These are phyloP conservation scores for Lutjanus campechanus DNA, from an alignment of 2,797 vertebrate species.

Conservation along the genomic window DNA sequence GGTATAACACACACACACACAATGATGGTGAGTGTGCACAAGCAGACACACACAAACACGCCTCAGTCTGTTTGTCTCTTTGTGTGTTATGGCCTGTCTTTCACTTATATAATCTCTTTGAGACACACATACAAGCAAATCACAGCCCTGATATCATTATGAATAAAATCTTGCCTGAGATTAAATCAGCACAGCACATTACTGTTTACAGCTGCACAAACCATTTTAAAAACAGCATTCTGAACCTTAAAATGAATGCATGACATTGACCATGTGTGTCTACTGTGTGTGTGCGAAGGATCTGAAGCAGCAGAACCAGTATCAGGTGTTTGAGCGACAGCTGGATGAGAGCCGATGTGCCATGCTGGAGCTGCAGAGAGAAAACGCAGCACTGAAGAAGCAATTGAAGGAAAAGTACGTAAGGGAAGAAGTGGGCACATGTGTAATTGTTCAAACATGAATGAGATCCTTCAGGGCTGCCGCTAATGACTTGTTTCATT, in stretches of 20 bases:
- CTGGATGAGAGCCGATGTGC: conserved; percentile 87
- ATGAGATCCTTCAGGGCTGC: background rate
- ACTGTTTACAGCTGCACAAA: background rate
- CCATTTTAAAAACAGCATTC: conserved; percentile 9
- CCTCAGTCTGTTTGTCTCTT: conserved; percentile 12
- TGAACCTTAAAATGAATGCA: background rate
- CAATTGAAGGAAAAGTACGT: conserved; percentile 79
- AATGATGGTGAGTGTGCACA: background rate
- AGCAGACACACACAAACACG: conserved; percentile 23
- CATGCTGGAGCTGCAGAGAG: conserved; percentile 86
- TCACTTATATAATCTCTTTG: conserved; percentile 1
- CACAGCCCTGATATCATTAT: conserved; percentile 22
- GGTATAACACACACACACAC: conserved; percentile 68
- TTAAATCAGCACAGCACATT: conserved; percentile 1
- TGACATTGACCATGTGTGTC: background rate
- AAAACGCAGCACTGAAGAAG: conserved; percentile 89
- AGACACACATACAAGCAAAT: background rate
- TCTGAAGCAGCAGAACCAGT: conserved; percentile 87
- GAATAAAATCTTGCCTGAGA: conserved; percentile 20
- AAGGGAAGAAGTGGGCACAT: conserved; percentile 3
- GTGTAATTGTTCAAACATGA: background rate
- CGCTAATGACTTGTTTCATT: background rate
- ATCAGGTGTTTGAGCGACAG: conserved; percentile 86
- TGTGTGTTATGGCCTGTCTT: background rate
- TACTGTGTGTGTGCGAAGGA: conserved; percentile 70